These are phyloP conservation scores for Microplitis mediator DNA, from an alignment of 1,140 invertebrate species.

Conservation along the genomic window DNA sequence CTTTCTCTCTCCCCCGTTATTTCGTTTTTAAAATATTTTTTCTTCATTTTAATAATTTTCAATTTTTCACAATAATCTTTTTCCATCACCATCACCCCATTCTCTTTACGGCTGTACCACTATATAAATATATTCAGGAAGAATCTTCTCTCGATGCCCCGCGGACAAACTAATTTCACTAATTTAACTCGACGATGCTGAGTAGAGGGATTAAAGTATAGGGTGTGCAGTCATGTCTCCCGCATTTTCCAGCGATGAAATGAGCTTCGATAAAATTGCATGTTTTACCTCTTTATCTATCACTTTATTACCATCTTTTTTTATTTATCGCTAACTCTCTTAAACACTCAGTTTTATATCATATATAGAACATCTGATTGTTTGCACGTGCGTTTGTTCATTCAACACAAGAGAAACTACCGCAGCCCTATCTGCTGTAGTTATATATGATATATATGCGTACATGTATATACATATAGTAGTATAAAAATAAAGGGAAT, in stretches of 20 bases:
- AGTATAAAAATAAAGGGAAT: neutral
- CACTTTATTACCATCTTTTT: neutral
- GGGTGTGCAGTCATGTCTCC: constrained; percentile 27
- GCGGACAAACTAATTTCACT: constrained; percentile 51
- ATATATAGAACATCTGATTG: constrained; percentile 15
- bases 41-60: neutral
- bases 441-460: too few relatives aligned
- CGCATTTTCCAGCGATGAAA: constrained; percentile 26
- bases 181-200: constrained; percentile 39
- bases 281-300: neutral
- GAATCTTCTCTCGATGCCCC: constrained; percentile 24
- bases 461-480: too few relatives aligned
- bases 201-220: constrained; percentile 4
- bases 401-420: constrained; percentile 14
- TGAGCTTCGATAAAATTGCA: neutral
- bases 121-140: neutral
- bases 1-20: neutral
- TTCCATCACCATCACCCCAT: neutral
- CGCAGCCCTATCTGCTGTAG: neutral
- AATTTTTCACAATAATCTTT: neutral
- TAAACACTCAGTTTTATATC: neutral
- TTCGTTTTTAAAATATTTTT: neutral
- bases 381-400: constrained; percentile 26
- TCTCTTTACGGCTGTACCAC: neutral
- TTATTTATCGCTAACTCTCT: neutral